Base-by-base conservation (phyloP, 2,888 invertebrate genomes). In the Nymphalis polychloros region DNA sequence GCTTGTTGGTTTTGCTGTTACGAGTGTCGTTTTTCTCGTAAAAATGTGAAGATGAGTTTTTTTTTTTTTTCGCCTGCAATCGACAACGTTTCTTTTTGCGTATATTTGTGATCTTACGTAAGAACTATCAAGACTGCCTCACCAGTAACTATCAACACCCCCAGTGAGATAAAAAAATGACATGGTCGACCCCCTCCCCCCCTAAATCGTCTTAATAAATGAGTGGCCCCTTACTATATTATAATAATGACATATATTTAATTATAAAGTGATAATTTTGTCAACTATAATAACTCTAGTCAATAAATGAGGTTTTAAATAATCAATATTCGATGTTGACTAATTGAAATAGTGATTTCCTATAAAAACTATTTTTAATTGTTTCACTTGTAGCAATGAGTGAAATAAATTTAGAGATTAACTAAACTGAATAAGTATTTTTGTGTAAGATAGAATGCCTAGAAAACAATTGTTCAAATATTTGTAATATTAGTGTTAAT, bases 301-400 rank as follows among this genome's bases (percentile, higher is more conserved):
- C 64, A 65, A 55, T 27, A 31, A 55, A 55, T 47, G 19, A 59
- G 50, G 46, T 64, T 64, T 50, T 48, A 67, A 69, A 65, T 49
- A 64, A 52, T 59, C 70, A 68, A 68, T 70, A 68, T 70, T 70
- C 41, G 55, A 35, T 59, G 41, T 61, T 60, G 52, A 67, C 35
- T 63, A 53, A 35, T 31, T 64, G n/a, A 52, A 50, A 20, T 59
- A 63, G 20, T 59, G 35, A 52, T 48, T 47, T 52, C 41, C 13
- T 49, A 23, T n/a, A 27, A 49, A 16, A 41, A 50, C 10, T 64
- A 41, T 49, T 59, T 59, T 50, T 49, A 64, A 59, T 50, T 41
- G n/a, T 55, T 31, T 52, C n/a, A 23, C 27, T 7, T 55, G 31
- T 55, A 31, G 31, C 53, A n/a, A 31, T 31, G 53, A 23, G 23